Evolutionary conservation across 2,113 vertebrate genomes (phyloP).

Genomic region (Cyprinodon variegatus): DNA sequence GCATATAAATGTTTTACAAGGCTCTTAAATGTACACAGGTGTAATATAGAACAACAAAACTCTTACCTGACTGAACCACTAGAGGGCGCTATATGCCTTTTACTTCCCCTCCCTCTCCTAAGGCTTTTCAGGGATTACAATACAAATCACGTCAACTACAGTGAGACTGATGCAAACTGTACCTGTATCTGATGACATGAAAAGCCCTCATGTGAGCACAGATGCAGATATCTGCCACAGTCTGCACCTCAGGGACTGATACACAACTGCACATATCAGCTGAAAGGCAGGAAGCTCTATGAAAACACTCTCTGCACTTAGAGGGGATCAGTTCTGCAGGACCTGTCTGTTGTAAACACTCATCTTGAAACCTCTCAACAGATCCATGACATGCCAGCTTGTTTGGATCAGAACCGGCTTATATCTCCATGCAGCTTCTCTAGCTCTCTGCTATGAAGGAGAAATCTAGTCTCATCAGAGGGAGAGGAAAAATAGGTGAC

Average conservation of each 20-base stretch:
- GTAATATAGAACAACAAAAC: no score
- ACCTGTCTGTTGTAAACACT: conserved; percentile 1
- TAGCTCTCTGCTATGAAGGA: neutral
- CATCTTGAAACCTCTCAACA: conserved; percentile 55
- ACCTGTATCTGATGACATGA: conserved; percentile 48
- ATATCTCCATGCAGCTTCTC: neutral
- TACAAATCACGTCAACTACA: conserved; percentile 53
- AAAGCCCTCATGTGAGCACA: conserved; percentile 48
- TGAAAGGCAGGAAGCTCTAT: neutral
- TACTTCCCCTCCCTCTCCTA: conserved; percentile 8
- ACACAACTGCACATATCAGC: neutral
- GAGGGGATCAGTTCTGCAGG: conserved; percentile 23
- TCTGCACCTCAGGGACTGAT: neutral
- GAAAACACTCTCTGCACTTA: neutral
- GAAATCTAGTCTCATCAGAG: conserved; percentile 1
- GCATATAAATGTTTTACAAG: no score
- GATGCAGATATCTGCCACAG: neutral
- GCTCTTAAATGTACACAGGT: no score
- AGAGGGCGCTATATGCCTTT: conserved; percentile 54
- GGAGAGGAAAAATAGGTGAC: conserved; percentile 19
- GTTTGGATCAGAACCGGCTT: conserved; percentile 24
- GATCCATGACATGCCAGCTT: conserved; percentile 13
- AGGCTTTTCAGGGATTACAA: conserved; percentile 45
- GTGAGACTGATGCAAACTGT: conserved; percentile 9
- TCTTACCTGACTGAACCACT: conserved; percentile 18